Conservation (phyloP, 2,888 invertebrate genomes). For the Lordiphosa fenestrarum region DNA sequence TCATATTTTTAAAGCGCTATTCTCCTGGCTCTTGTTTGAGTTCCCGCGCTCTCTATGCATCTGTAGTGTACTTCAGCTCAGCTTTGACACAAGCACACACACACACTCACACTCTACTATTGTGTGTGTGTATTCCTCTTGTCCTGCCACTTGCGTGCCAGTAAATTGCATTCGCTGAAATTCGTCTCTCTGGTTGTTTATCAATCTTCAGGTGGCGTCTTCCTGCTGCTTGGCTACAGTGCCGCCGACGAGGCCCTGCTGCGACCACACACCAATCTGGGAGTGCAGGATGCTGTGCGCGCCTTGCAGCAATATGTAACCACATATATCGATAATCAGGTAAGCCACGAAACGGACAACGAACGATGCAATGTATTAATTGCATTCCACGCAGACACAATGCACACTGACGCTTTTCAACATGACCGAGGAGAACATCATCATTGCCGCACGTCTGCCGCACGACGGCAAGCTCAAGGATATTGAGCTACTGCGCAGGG, state of each 20-base stretch:
- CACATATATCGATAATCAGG: constrained; percentile 87
- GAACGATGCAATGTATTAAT: constrained; percentile 37
- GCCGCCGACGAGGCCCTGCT: constrained; percentile 92
- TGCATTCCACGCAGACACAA: constrained; percentile 84
- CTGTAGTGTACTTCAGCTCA: constrained; percentile 33
- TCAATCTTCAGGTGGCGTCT: constrained; percentile 86
- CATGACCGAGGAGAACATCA: constrained; percentile 92
- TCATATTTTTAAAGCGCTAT: no score
- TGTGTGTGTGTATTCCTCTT: constrained; percentile 13
- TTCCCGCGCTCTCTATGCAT: constrained; percentile 4
- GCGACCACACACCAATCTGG: constrained; percentile 90
- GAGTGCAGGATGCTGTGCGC: constrained; percentile 91
- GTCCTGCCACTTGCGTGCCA: constrained; percentile 40
- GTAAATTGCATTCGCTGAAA: constrained; percentile 56
- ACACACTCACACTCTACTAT: constrained; percentile 18
- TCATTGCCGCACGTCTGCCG: constrained; percentile 89
- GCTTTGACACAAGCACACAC: constrained; percentile 35
- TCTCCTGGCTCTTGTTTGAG: constrained; percentile 15
- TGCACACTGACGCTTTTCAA: constrained; percentile 92
- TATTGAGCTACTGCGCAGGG: constrained; percentile 85
- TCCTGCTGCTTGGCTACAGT: constrained; percentile 93
- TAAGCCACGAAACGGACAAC: constrained; percentile 70
- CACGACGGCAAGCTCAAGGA: constrained; percentile 85
- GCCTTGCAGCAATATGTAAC: constrained; percentile 90
- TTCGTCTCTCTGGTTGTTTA: constrained; percentile 25